Evolutionary conservation across 2,888 invertebrate species (phyloP), one percentile per base, ranked within the genome.

Genomic region (Allacma fusca): DNA sequence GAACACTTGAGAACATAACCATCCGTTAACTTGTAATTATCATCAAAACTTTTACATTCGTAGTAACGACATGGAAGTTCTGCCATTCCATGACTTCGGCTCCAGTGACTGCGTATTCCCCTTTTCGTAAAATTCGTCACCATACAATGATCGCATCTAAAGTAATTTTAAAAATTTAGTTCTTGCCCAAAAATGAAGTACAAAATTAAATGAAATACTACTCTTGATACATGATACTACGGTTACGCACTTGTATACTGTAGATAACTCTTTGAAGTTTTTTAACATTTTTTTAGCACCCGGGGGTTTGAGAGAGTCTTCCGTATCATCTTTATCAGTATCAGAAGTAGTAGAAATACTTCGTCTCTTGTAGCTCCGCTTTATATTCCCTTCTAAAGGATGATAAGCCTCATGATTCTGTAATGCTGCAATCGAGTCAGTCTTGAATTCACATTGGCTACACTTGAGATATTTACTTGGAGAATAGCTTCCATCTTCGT

Each of bases 81-180:
- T 57, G 19, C 13, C 65, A 43, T 24, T 43, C 69, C 50, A 75
- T 81, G 80, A 13, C 57, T 64, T 29, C 69, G 69, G 28, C 76
- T 44, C 78, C 80, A 80, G 50, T 82, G 82, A n/a, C 76, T 77
- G 24, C 79, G 44, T 26, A 80, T 76, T 50, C 79, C 80, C 21
- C 76, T 65, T 29, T 85, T 84, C 9, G 84, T 82, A 1, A 83
- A 79, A 4, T 85, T 84, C 1, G 81, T 84, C 59, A 84, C 86
- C 0, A 85, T 84, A 73, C 88, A 88, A 68, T 87, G 85, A 0
- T 77, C 80, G 72, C 88, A 88, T 71, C 86, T 86, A 9, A 85
- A 74, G n/a, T n/a, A n/a, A 76, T 82, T 24, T 40, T 40, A 40
- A 40, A 40, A n/a, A n/a, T n/a, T n/a, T n/a, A n/a, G n/a, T n/a